These are phyloP conservation scores for Halcyon senegalensis DNA, from an alignment of 2,113 vertebrate species.

Conservation along the genomic window DNA sequence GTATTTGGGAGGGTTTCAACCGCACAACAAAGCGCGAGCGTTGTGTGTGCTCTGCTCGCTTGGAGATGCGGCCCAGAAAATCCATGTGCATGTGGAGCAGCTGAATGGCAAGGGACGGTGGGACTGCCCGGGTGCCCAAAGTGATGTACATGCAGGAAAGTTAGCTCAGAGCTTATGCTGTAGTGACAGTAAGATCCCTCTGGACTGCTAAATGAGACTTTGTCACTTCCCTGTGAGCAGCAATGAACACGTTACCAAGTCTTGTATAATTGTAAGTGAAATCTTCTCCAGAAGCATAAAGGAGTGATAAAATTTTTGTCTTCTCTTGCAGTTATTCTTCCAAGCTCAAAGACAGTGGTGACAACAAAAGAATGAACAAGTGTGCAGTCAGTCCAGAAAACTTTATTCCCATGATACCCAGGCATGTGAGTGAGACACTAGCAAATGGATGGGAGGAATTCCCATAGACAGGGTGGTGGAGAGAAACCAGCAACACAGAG, in stretches of 20 bases:
- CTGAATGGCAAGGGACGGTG: background rate
- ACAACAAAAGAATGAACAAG: fast-evolving
- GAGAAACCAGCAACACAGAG: background rate
- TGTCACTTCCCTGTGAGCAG: background rate
- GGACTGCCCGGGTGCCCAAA: background rate
- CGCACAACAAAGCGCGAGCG: background rate
- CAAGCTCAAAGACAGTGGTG: fast-evolving
- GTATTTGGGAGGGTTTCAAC: conserved; percentile 35
- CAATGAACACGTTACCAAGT: background rate
- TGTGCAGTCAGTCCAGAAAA: background rate
- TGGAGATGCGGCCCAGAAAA: background rate
- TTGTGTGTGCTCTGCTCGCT: background rate
- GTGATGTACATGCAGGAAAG: background rate
- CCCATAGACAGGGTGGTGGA: background rate
- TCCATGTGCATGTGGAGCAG: fast-evolving
- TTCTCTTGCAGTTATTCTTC: background rate
- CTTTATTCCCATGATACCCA: background rate
- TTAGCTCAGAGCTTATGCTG: background rate
- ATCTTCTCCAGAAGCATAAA: background rate
- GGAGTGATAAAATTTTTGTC: background rate
- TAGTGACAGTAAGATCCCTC: background rate
- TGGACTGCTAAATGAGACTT: background rate
- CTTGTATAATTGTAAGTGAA: background rate
- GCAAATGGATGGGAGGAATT: background rate
- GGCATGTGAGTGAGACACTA: background rate